Conservation (phyloP, 2,888 invertebrate genomes). For the Drosophila fungiperda region DNA sequence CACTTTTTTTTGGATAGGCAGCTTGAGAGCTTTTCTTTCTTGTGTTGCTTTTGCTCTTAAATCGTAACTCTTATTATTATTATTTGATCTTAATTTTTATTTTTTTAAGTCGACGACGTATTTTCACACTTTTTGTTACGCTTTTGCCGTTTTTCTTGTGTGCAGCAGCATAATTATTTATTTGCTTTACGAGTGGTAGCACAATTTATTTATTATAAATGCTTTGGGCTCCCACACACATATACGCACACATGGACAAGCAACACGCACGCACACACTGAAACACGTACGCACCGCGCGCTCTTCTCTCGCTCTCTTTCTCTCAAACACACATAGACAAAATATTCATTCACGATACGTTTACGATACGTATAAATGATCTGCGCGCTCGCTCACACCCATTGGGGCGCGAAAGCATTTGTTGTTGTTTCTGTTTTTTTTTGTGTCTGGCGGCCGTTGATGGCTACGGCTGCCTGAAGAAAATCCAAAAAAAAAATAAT, state of each 20-base stretch:
- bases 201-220: conserved; percentile 74
- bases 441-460: conserved; percentile 47
- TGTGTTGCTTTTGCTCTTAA: conserved; percentile 30
- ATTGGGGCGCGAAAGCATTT: conserved; percentile 51
- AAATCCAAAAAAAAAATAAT: conserved; percentile 73
- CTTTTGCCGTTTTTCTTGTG: conserved; percentile 51
- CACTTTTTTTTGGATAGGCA: conserved; percentile 17
- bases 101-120: conserved; percentile 29
- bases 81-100: conserved; percentile 21
- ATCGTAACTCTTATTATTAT: conserved; percentile 36
- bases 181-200: conserved; percentile 54
- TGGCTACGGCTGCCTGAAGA: conserved; percentile 52
- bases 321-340: conserved; percentile 62
- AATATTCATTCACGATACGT: conserved; percentile 77
- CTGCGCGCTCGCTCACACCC: conserved; percentile 68
- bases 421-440: conserved; percentile 31
- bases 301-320: conserved; percentile 41
- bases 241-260: conserved; percentile 19
- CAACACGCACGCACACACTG: conserved; percentile 33
- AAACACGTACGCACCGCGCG: conserved; percentile 56
- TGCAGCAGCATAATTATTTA: conserved; percentile 64
- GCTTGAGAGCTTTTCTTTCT: conserved; percentile 38
- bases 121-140: conserved; percentile 65
- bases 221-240: conserved; percentile 60
- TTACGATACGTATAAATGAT: conserved; percentile 72